These are phyloP conservation scores for Graphium colonna DNA, from an alignment of 2,888 invertebrate genomes.

Conservation along the genomic window DNA sequence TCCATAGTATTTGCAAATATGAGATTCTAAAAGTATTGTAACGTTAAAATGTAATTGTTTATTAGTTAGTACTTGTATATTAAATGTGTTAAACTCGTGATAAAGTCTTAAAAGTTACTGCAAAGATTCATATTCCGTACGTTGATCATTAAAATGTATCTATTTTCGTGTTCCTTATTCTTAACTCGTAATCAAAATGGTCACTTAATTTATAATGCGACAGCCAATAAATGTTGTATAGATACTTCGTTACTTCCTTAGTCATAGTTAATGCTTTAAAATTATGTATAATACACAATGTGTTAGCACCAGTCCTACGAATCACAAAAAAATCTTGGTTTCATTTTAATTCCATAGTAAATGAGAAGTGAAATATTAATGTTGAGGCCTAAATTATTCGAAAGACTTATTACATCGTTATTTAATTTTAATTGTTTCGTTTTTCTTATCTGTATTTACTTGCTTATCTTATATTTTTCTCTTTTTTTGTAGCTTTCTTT, in stretches of 20 bases:
- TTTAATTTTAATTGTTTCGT: conserved; percentile 1
- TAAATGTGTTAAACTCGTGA: conserved; percentile 65
- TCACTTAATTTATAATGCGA: conserved; percentile 22
- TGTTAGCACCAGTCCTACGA: conserved; percentile 25
- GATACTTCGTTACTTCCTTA: conserved; percentile 21
- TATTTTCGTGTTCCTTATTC: conserved; percentile 43
- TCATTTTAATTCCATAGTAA: conserved; percentile 28
- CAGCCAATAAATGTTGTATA: conserved; percentile 24
- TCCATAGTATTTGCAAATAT: conserved; percentile 49
- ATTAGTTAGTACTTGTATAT: conserved; percentile 49
- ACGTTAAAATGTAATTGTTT: conserved; percentile 58
- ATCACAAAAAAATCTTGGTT: conserved; percentile 30
- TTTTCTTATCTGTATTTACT: not conserved
- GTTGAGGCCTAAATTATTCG: conserved; percentile 30
- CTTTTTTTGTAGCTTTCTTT: no score
- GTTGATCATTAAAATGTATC: conserved; percentile 44
- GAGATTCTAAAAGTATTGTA: conserved; percentile 64
- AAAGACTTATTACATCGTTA: not conserved
- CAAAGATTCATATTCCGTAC: conserved; percentile 48
- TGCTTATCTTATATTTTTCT: no score
- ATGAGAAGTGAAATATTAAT: conserved; percentile 20
- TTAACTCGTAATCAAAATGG: conserved; percentile 17
- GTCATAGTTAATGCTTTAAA: conserved; percentile 25
- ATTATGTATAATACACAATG: conserved; percentile 31
- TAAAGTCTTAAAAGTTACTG: conserved; percentile 58